Evolutionary conservation across 2,113 vertebrate genomes (phyloP).

Genomic region (Thalassarche chlororhynchos): DNA sequence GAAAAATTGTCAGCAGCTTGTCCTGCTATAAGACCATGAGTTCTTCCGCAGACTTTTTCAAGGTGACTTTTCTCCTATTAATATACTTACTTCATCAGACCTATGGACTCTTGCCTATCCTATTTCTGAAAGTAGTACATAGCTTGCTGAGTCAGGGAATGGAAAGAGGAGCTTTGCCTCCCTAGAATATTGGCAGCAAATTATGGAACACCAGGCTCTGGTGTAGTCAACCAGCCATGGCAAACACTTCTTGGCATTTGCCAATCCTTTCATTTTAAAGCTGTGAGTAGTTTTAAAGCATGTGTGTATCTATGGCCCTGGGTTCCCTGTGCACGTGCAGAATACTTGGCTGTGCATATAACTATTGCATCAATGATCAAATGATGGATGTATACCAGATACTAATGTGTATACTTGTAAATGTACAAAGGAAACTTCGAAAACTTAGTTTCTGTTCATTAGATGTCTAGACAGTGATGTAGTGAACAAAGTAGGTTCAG

Average conservation of each 20-base stretch:
- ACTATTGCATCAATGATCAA: not conserved
- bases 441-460: not conserved
- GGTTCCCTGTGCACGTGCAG: not conserved
- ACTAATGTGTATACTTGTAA: not conserved
- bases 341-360: not conserved
- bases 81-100: not conserved
- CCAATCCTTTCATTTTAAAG: not conserved
- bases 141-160: not conserved
- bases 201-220: not conserved
- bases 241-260: not conserved
- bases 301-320: not conserved
- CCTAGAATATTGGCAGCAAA: not conserved
- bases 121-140: not conserved
- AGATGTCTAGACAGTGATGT: not conserved
- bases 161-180: not conserved
- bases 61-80: slow-evolving; percentile 21
- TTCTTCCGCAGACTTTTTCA: not conserved
- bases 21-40: not conserved
- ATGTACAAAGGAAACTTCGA: not conserved
- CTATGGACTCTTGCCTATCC: not conserved
- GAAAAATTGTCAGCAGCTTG: not conserved
- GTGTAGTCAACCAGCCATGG: not conserved
- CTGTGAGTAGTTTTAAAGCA: not conserved
- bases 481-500: not conserved
- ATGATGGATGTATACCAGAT: not conserved